Conservation (phyloP, 1,140 invertebrate genomes). For the Hormaphis cornu region DNA sequence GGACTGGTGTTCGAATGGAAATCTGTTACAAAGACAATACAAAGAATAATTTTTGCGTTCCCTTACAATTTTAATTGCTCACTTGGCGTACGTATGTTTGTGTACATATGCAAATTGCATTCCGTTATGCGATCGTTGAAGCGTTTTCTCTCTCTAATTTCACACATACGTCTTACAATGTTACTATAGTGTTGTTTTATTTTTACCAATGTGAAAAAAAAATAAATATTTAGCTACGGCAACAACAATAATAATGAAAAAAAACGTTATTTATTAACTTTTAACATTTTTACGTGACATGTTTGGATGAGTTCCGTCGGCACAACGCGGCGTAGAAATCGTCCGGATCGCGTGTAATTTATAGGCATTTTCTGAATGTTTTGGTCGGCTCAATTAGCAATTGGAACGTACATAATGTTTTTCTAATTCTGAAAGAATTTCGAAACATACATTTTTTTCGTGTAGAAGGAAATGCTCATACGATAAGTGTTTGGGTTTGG, state of each 20-base stretch:
- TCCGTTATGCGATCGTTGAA: background rate
- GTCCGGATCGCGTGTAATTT: background rate
- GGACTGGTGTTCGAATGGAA: conserved; percentile 19
- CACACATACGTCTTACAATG: background rate
- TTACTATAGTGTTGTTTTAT: background rate
- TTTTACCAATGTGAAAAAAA: background rate
- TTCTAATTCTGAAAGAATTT: no score
- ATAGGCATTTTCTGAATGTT: background rate
- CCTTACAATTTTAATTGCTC: background rate
- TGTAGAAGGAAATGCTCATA: no score
- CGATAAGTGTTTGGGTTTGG: no score
- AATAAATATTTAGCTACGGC: background rate
- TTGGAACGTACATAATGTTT: no score
- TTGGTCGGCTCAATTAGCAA: background rate
- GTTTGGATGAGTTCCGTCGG: no score
- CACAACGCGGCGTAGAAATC: background rate
- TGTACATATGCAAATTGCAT: background rate
- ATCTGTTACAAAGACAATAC: background rate
- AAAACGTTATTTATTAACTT: background rate
- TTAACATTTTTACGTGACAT: no score
- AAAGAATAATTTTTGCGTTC: background rate
- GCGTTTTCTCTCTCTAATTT: conserved; percentile 18
- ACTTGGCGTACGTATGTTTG: no score
- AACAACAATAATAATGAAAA: background rate
- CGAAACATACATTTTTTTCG: no score